Evolutionary conservation across 2,888 invertebrate genomes (phyloP), one percentile per base, ranked within the genome.

Genomic region (Margaritifera margaritifera): DNA sequence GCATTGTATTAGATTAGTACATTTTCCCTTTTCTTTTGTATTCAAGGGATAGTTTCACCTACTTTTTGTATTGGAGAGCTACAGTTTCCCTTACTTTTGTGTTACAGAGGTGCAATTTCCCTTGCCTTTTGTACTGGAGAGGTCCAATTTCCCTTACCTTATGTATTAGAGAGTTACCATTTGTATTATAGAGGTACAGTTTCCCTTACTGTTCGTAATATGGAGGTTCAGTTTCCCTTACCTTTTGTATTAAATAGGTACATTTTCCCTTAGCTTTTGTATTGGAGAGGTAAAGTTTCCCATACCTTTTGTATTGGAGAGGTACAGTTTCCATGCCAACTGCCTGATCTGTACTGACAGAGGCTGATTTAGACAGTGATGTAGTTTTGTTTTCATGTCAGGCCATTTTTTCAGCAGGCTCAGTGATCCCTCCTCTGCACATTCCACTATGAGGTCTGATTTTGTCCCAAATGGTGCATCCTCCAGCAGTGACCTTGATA

Each of bases 351-450:
- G 77, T 22, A 77, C 71, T 22, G 88, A 87, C 20, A 89, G 78
- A 15, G 88, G 84, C 76, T 89, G 88, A 69, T 89, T 89, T 57
- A 89, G 79, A 75, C 86, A 87, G 31, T 85, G 79, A 57, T 83
- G 80, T 6, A 89, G 78, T 69, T 89, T 89, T 55, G 74, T 77
- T 68, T 87, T 88, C 86, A 89, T 86, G 51, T 89, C 88, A 24
- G 89, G 89, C 87, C 89, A 88, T 76, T 86, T 85, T 67, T 84
- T 82, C 66, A 89, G 75, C 58, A 89, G 68, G 66, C 84, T 83
- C 20, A 89, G 71, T n/a, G 85, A 82, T 11, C 87, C 89, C 65
- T 89, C 89, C 66, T 87, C 83, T 20, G 86, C 85, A 59, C 80
- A 80, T 56, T 87, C 86, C 55, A 89, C 78, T 24, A 89, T 77